Evolutionary conservation across 2,797 vertebrate genomes (phyloP), one percentile per base, ranked within the genome.

Genomic region (Manis crassicaudata): DNA sequence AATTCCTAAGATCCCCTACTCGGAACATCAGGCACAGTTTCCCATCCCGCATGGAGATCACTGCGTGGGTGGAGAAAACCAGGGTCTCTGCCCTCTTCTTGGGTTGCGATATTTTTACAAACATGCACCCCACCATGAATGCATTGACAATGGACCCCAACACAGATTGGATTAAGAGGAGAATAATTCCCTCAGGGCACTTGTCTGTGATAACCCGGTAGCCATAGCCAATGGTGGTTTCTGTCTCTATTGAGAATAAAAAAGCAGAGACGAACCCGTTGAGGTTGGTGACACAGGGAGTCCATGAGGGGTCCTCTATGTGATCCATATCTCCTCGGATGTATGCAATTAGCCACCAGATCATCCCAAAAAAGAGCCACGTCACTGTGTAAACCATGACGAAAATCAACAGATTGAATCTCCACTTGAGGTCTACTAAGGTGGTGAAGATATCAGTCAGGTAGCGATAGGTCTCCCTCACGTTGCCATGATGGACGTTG

Each of bases 111-210:
- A 99, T 99, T 98, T 99, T 99, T 35, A 99, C 99, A 97, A 99
- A 99, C 99, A 99, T 99, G 98, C 99, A 99, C 79, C 99, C 99
- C 97, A 99, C 99, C 99, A 99, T 99, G 98, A 99, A 99, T 93
- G 99, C 99, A 43, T 99, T 99, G 91, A 99, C 99, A 70, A 99
- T 99, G 95, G 99, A 99, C 87, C 99, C 99, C 99, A 99, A 98
- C 98, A 99, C 99, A 1, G 99, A 99, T 98, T 99, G 99, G 92
- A 99, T 98, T 97, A 99, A 98, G 97, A 99, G 99, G 97, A 99
- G 99, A 73, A 99, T 95, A 70, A 99, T 99, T 37, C 99, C 99
- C 98, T 99, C 99, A 0, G 99, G 99, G 98, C 99, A 99, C 98
- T 99, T 98, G 99, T 99, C 99, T 20, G 99, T 99, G 98, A 99